Conservation (phyloP, 2,888 invertebrate genomes). For the Idaea biselata region DNA sequence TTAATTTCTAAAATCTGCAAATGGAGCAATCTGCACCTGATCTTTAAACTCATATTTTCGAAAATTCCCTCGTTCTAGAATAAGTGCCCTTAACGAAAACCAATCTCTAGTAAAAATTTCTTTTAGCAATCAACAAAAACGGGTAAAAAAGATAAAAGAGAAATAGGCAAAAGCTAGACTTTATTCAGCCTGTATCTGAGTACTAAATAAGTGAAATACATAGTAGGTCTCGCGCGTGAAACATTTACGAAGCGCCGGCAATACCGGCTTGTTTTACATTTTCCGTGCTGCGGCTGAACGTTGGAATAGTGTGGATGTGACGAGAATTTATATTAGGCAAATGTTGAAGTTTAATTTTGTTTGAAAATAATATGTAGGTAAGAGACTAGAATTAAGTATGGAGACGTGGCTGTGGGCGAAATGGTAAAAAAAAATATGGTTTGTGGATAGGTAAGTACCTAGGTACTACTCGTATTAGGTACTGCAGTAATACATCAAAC, state of each 20-base stretch:
- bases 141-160: neutral
- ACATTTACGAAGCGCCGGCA: constrained; percentile 31
- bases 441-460: too few relatives aligned
- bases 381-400: neutral
- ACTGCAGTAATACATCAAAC: too few relatives aligned
- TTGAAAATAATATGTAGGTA: neutral
- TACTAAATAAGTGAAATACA: constrained; percentile 34
- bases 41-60: too few relatives aligned
- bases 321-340: constrained; percentile 17
- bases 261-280: constrained; percentile 38
- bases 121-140: neutral
- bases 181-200: constrained; percentile 22
- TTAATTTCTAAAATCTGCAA: too few relatives aligned
- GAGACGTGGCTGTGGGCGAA: neutral
- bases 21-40: too few relatives aligned
- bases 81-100: too few relatives aligned
- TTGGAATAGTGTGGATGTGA: constrained; percentile 22
- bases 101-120: too few relatives aligned
- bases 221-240: constrained; percentile 21
- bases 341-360: neutral
- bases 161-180: constrained; percentile 7
- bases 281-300: constrained; percentile 24
- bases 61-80: too few relatives aligned
- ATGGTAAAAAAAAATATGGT: neutral
- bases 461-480: too few relatives aligned